A percentile compares a stretch with the other conserved stretches of the same genome.
phyloP scores from a whole-genome alignment of 2,888 invertebrate genomes.

The Pristionchus mayeri region DNA sequence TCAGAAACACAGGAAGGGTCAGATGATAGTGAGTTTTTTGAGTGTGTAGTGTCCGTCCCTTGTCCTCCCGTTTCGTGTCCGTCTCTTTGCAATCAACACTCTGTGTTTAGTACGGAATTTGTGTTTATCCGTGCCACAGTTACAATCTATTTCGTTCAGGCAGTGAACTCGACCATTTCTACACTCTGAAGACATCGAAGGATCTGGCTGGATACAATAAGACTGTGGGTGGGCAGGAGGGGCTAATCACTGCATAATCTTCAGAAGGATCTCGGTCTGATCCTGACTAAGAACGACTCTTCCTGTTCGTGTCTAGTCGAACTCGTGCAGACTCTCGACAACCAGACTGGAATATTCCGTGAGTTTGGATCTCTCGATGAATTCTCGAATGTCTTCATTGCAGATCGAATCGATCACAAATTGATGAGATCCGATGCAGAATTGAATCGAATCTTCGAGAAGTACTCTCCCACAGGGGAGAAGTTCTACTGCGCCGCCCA shows the following conservation, averaged over 20 bases:
- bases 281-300: not conserved
- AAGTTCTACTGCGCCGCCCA: constrained; percentile 11
- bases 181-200: not conserved
- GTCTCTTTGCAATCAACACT: no score
- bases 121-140: no score
- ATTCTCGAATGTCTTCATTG: no score
- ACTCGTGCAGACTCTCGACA: constrained; percentile 39
- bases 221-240: not conserved
- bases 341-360: constrained; percentile 39
- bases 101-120: no score
- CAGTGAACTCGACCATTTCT: constrained; percentile 9
- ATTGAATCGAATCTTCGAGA: constrained; percentile 42
- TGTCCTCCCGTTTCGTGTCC: not conserved
- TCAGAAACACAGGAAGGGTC: no score
- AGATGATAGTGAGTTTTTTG: not conserved
- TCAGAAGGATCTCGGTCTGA: constrained; percentile 22
- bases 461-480: constrained; percentile 28
- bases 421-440: constrained; percentile 39
- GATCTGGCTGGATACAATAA: constrained; percentile 19
- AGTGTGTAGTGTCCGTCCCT: not conserved
- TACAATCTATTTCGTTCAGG: not conserved
- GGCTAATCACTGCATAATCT: not conserved
- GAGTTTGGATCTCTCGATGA: no score
- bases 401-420: constrained; percentile 45
- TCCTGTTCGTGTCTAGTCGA: constrained; percentile 15